Evolutionary conservation across 2,888 invertebrate species (phyloP), one percentile per base, ranked within the genome.

Genomic region (Plagodis pulveraria): DNA sequence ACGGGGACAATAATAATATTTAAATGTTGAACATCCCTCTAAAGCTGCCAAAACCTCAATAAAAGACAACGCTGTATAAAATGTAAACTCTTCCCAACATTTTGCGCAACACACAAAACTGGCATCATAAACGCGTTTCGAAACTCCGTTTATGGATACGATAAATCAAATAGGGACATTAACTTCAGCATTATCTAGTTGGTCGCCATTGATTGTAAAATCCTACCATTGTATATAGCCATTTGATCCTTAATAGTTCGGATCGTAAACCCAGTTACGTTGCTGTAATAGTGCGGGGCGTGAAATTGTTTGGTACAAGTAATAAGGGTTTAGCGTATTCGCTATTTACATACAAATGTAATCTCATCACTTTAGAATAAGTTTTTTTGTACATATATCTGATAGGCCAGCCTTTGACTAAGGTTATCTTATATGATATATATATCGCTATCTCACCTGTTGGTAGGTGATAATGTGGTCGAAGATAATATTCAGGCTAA

Each of bases 221-320:
- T 67, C 69, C 66, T 52, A 60, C 62, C 70, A 66, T 70, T 70
- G 67, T 73, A 69, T 72, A 71, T 68, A 69, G 69, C 70, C 68
- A 75, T 74, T 74, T 73, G 72, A 76, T 78, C 74, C 74, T 76
- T 77, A 77, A 78, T 77, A 76, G 74, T 70, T 64, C 55, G 66
- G 69, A 55, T 79, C 77, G 72, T 80, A 80, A 81, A 81, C 80
- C 78, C 71, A 73, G 76, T 77, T 81, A 77, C 74, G 73, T 69
- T 68, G 76, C 65, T 68, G 68, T 78, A 76, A 80, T 76, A 72
- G 74, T 70, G 71, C 72, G 73, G 69, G 71, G 68, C 65, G 72
- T 66, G 67, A 67, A 66, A 63, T 59, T 35, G 7, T 56, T 5
- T 38, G 67, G 62, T 49, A 0, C 58, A 71, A 71, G 66, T 60